phyloP scores from a whole-genome alignment of 2,888 invertebrate species.

The Plemyria rubiginata region DNA sequence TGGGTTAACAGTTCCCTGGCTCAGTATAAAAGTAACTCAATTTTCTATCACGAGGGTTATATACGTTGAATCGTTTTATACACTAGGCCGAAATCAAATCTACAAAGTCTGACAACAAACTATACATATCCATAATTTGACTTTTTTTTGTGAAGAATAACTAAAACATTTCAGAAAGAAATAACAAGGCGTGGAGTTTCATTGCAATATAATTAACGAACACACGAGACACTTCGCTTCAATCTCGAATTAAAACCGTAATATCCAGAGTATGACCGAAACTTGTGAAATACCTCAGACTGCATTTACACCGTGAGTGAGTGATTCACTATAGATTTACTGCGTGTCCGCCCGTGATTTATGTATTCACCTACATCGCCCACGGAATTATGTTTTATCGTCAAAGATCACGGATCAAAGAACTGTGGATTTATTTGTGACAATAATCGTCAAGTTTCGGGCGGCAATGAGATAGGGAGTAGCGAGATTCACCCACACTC shows the following conservation, averaged over 20 bases:
- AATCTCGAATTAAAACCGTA: slow-evolving; percentile 2
- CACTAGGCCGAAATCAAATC: too few species aligned
- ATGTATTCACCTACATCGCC: slow-evolving; percentile 56
- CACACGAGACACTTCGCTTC: not conserved
- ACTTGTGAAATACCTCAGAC: slow-evolving; percentile 37
- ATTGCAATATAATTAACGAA: too few species aligned
- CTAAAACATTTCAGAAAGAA: too few species aligned
- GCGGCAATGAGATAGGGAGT: slow-evolving; percentile 17
- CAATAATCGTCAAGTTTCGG: slow-evolving; percentile 31
- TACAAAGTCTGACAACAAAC: too few species aligned
- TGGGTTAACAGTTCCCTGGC: too few species aligned
- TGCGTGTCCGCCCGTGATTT: slow-evolving; percentile 65
- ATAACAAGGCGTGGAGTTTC: too few species aligned
- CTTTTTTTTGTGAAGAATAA: too few species aligned
- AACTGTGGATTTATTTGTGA: slow-evolving; percentile 39
- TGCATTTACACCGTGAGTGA: slow-evolving; percentile 50
- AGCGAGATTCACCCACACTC: slow-evolving; percentile 3
- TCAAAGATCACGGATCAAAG: slow-evolving; percentile 32
- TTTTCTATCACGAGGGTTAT: too few species aligned
- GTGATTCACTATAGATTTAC: slow-evolving; percentile 72
- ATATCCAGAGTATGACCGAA: slow-evolving; percentile 30
- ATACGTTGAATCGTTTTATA: too few species aligned
- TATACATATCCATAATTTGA: too few species aligned
- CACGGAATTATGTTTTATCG: slow-evolving; percentile 40
- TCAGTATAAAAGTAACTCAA: too few species aligned